Percentiles rank a stretch among this genome's conserved stretches.
These are phyloP conservation scores for Acrobasis repandana DNA, from an alignment of 2,888 invertebrate species.

Conservation along the genomic window DNA sequence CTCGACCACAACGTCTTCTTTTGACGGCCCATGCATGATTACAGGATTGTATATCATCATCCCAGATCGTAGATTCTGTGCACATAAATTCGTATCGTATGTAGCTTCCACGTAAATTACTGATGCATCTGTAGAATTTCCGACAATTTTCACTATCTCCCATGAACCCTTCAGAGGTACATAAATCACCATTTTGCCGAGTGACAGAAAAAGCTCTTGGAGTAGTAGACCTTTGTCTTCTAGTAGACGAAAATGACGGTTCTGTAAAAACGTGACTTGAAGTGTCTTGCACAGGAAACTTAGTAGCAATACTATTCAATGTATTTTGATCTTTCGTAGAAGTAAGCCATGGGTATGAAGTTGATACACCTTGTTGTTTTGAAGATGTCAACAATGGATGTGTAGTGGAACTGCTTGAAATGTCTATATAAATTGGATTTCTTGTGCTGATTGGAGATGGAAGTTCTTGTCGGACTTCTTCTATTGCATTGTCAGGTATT, in stretches of 20 bases:
- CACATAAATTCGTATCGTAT: slow-evolving; percentile 89
- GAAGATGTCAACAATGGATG: slow-evolving; percentile 20
- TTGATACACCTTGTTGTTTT: slow-evolving; percentile 23
- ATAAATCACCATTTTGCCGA: slow-evolving; percentile 54
- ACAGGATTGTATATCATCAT: slow-evolving; percentile 86
- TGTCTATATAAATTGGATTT: slow-evolving; percentile 37
- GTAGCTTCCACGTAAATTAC: slow-evolving; percentile 83
- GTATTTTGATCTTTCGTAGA: slow-evolving; percentile 22
- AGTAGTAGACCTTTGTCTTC: slow-evolving; percentile 30
- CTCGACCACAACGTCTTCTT: slow-evolving; percentile 59
- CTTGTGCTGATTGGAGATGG: slow-evolving; percentile 60
- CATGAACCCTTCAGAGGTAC: slow-evolving; percentile 88
- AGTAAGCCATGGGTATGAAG: slow-evolving; percentile 30
- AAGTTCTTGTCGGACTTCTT: slow-evolving; percentile 50
- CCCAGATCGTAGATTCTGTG: slow-evolving; percentile 90
- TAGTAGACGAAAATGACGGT: slow-evolving; percentile 32
- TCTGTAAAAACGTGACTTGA: slow-evolving; percentile 14
- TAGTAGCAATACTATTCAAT: slow-evolving; percentile 22
- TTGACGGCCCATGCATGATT: slow-evolving; percentile 87
- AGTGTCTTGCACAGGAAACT: slow-evolving; percentile 1
- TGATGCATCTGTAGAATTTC: slow-evolving; percentile 91
- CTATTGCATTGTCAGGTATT: slow-evolving; percentile 74
- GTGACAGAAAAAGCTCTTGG: slow-evolving; percentile 17
- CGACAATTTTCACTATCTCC: slow-evolving; percentile 87
- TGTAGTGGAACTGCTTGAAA: slow-evolving; percentile 6